Percentiles rank a stretch among this genome's conserved stretches.
phyloP scores from a whole-genome alignment of 1,140 invertebrate genomes.

The Spodoptera litura region DNA sequence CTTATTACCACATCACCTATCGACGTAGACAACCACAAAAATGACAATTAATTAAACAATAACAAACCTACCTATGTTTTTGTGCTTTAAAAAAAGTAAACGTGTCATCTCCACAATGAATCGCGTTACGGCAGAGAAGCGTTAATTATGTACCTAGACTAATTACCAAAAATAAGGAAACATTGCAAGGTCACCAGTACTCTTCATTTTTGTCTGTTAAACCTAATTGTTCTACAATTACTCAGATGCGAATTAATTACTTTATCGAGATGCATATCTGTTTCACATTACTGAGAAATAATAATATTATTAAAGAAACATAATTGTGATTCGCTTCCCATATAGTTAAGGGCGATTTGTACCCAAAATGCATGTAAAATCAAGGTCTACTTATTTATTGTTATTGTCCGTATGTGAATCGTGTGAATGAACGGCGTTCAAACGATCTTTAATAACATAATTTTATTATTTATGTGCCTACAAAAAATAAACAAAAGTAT shows the following conservation, averaged over 20 bases:
- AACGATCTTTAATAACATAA: constrained; percentile 11
- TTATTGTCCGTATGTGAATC: constrained; percentile 13
- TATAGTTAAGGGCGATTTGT: constrained; percentile 16
- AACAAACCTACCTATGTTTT: too few relatives aligned
- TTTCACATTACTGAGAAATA: constrained; percentile 19
- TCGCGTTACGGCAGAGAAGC: constrained; percentile 12
- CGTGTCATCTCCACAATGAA: constrained; percentile 31
- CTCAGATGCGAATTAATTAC: not conserved
- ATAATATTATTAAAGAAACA: not conserved
- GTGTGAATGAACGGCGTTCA: constrained; percentile 7
- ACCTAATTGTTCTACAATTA: not conserved
- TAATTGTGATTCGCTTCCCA: constrained; percentile 9
- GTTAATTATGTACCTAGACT: constrained; percentile 40
- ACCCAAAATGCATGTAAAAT: constrained; percentile 9
- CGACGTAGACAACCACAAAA: too few relatives aligned
- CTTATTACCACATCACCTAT: too few relatives aligned
- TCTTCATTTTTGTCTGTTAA: constrained; percentile 2
- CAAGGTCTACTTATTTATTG: constrained; percentile 13
- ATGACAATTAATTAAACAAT: too few relatives aligned
- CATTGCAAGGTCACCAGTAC: constrained; percentile 28
- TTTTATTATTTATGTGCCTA: not conserved
- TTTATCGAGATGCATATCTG: constrained; percentile 33
- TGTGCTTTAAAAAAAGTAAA: not conserved
- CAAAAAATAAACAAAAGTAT: not conserved
- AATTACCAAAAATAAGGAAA: constrained; percentile 48